Base-by-base conservation (phyloP, 2,113 vertebrate genomes). In the Redunca redunca region DNA sequence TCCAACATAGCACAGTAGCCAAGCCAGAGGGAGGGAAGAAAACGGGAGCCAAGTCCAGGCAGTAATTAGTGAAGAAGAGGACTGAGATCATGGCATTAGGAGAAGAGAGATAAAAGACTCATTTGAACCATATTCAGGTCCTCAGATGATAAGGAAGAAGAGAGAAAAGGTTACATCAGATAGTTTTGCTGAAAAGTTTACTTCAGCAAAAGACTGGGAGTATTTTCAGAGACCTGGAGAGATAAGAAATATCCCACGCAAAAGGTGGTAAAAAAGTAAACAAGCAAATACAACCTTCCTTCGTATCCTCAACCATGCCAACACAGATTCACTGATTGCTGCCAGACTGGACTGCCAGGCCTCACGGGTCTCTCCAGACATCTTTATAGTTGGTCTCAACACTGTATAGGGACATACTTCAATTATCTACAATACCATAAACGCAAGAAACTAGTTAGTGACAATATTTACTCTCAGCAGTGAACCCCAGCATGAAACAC, bases 61-160 rank as follows among this genome's bases (percentile, higher is more conserved):
- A 92, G 8, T 85, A 46, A 78, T 95, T 67, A 90, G 26, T 58
- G 60, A 93, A 84, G 48, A 92, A 92, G 15, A 74, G 46, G 40
- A 92, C 7, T n/a, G 53, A 97, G 52, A 71, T 84, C 92, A 88
- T 4, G 13, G 82, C 36, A 77, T 80, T 74, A 36, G 78, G 50
- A 90, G 74, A 92, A 91, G 80, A 93, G 87, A 96, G 97, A 95
- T 96, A 78, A 84, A 88, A 84, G 92, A 90, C 81, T 88, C 81
- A 81, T 74, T 67, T 96, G 95, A 96, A 83, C 74, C 74, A 43
- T 53, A 85, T 60, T 64, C 92, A 95, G 30, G 57, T 87, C 77
- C 95, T 97, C 64, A 97, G 90, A 33, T n/a, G 53, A 52, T 91
- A 26, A 97, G 46, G 93, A 52, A 74, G n/a, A 92, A 80, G 14